Base-by-base conservation (phyloP, 2,888 invertebrate genomes). In the Clivina fossor region DNA sequence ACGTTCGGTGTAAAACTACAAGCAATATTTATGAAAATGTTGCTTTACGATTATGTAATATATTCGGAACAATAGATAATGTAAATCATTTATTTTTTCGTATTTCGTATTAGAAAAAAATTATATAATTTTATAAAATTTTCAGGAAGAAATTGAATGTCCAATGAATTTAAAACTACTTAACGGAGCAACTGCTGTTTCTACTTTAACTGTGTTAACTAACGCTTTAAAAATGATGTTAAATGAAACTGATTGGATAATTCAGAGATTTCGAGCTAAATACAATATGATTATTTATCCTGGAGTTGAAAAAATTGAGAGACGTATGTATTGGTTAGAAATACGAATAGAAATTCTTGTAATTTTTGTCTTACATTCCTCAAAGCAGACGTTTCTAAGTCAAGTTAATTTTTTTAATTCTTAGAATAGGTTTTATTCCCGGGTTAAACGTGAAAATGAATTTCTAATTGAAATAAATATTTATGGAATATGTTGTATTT, bases 51-150 rank as follows among this genome's bases (percentile, higher is more conserved):
- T 61, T 80, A 28, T 74, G 74, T 20, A 65, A 69, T 41, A 64
- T 73, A 59, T 68, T 75, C 46, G 78, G 76, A 16, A 69, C 71
- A 13, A 69, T 78, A 32, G 72, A 73, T 61, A 72, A 75, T 58
- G 78, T 77, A 68, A 68, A n/a, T n/a, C n/a, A n/a, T 63, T 61
- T 13, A 35, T 53, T 37, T 46, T 56, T 47, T 3, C 57, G 19
- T 40, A 44, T 20, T 47, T 50, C 18, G 28, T 37, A 2, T 37
- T 16, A 47, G 22, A 8, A 18, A 24, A 5, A 7, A 41, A 24
- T 30, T 24, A 30, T 47, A 15, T 37, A 33, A 50, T 41, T 46
- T 26, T 8, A 37, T 28, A 22, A 24, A 43, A 16, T 37, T 58
- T 59, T 26, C 30, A 73, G 72, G 69, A 71, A 33, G 64, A 65